Conservation (phyloP, 2,888 invertebrate genomes). For the Elysia crispata region DNA sequence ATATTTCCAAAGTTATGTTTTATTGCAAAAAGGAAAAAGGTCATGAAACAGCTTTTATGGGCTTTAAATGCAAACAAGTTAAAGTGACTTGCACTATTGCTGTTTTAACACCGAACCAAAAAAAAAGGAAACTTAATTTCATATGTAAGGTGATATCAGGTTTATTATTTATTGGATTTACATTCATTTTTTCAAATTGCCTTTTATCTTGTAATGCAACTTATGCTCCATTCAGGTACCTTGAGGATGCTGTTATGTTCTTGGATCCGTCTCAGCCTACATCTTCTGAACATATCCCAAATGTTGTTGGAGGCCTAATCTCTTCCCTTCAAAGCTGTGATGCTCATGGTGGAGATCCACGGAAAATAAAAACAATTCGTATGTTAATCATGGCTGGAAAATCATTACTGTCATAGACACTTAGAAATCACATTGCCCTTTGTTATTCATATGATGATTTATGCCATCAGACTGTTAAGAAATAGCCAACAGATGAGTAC, state of each 20-base stretch:
- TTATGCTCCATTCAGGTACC: conserved; percentile 82
- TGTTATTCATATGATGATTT: not conserved
- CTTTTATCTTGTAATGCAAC: no score
- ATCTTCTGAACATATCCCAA: conserved; percentile 89
- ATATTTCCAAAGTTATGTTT: no score
- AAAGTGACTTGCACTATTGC: no score
- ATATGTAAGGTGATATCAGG: no score
- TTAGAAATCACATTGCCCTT: not conserved
- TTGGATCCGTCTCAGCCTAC: conserved; percentile 87
- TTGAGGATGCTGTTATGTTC: conserved; percentile 91
- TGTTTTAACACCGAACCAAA: no score
- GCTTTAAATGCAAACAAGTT: no score
- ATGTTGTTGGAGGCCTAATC: conserved; percentile 86
- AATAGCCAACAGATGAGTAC: not conserved
- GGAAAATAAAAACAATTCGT: conserved; percentile 80
- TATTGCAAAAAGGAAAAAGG: no score
- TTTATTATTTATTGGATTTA: no score
- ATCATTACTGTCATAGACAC: conserved; percentile 57
- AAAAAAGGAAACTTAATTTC: no score
- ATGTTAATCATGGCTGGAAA: conserved; percentile 85
- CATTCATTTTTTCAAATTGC: no score
- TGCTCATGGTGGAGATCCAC: conserved; percentile 81
- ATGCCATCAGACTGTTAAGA: not conserved
- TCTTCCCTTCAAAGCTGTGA: conserved; percentile 83
- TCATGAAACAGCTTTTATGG: no score